These are phyloP conservation scores for Pipistrellus pipistrellus DNA, from an alignment of 2,797 vertebrate species.

Conservation along the genomic window DNA sequence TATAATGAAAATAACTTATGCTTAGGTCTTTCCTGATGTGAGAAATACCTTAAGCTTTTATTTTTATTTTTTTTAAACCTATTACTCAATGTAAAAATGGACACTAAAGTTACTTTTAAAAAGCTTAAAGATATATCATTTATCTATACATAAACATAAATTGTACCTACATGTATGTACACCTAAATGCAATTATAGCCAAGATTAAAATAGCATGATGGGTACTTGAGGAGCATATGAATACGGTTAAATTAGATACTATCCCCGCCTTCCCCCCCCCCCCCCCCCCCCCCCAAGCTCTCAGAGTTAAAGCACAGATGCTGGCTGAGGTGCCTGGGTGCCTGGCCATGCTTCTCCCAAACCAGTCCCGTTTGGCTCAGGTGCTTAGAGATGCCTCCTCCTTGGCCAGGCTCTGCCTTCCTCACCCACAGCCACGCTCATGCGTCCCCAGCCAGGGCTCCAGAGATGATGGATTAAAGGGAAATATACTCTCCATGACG, in stretches of 20 bases:
- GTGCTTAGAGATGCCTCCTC: not conserved
- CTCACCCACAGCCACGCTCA: not conserved
- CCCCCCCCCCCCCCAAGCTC: no score
- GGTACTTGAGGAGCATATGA: not conserved
- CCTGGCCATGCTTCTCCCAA: not conserved
- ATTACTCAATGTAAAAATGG: not conserved
- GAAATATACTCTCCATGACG: not conserved
- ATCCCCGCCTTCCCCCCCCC: no score
- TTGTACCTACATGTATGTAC: not conserved
- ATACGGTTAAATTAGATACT: not conserved
- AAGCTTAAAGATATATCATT: not conserved
- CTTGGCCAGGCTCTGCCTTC: not conserved
- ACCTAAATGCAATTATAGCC: not conserved
- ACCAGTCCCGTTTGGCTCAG: not conserved
- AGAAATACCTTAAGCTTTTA: slow-evolving; percentile 27
- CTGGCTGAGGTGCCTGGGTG: not conserved
- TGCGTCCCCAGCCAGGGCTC: not conserved
- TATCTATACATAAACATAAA: not conserved
- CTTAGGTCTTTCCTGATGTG: not conserved
- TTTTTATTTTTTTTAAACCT: not conserved
- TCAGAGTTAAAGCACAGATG: not conserved
- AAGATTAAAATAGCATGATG: slow-evolving; percentile 25
- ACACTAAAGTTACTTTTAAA: slow-evolving; percentile 35
- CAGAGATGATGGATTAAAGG: not conserved
- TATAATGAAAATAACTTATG: slow-evolving; percentile 52